Evolutionary conservation across 2,113 vertebrate species (phyloP), one percentile per base, ranked within the genome.

Genomic region (Scartelaos histophorus): DNA sequence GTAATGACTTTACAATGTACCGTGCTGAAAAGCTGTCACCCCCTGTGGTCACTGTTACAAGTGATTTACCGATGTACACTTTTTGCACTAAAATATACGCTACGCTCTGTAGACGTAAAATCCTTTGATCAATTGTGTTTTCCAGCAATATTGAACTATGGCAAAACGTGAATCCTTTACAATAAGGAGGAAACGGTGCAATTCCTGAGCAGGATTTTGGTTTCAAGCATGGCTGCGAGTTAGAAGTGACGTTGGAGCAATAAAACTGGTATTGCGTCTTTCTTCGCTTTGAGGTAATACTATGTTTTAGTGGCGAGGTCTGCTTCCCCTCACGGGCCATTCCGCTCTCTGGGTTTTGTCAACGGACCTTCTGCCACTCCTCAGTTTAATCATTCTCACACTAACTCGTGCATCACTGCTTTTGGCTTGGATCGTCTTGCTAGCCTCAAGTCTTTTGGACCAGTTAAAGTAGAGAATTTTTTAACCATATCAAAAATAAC

Each of bases 321-420:
- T 89, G 87, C 79, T 85, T 82, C 79, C 73, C 69, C 81, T 88
- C 86, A 88, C 76, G 60, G 81, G 67, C 51, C 74, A 17, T 66
- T 79, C 71, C 69, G 21, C 53, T 67, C 66, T 85, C 89, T 90
- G 88, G 83, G 69, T 87, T 84, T 73, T 82, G 74, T 90, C 90
- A 82, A 13, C 0, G 24, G 53, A 74, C 38, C 24, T 73, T 73
- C 79, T 75, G 78, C 85, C 84, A 74, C 66, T 87, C 76, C 71
- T 80, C 70, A 15, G 62, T 82, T 80, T 81, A 77, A 88, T 90
- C 73, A 80, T 79, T 68, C 69, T 86, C 71, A 43, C 68, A 3
- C 25, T 25, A 21, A 72, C 80, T 75, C 70, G 65, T 56, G 78
- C 75, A 62, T 76, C 69, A 54, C 72, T 21, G 47, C 17, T 34